phyloP scores from a whole-genome alignment of 2,797 vertebrate genomes.

The Nyctibius grandis region DNA sequence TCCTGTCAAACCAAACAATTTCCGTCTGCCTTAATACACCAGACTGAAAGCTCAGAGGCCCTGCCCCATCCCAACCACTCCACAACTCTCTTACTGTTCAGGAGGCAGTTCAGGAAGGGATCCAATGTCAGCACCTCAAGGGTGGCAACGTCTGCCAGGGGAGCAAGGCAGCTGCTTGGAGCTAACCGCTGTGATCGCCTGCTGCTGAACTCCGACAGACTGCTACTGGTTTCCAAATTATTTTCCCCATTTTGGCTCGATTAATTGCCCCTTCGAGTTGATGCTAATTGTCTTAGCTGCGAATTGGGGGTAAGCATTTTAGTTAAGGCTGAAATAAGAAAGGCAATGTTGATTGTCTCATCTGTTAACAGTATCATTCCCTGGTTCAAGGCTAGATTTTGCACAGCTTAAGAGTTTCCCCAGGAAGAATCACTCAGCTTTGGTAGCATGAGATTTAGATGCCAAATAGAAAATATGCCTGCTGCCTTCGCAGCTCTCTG shows the following conservation, averaged over 20 bases:
- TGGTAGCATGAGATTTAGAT: background rate
- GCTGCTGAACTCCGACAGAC: background rate
- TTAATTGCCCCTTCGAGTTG: background rate
- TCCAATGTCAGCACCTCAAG: background rate
- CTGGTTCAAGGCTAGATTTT: background rate
- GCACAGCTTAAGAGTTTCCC: background rate
- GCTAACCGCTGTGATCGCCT: rapidly evolving
- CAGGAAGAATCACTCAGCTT: background rate
- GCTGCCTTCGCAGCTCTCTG: background rate
- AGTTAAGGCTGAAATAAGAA: background rate
- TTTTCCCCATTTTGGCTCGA: background rate
- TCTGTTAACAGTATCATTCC: background rate
- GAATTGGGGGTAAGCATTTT: background rate
- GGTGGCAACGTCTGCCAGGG: background rate
- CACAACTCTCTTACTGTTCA: background rate
- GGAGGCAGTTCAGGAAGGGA: background rate
- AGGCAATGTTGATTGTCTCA: background rate
- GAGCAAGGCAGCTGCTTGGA: background rate
- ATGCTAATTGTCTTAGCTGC: background rate
- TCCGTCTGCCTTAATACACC: background rate
- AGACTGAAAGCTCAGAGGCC: background rate
- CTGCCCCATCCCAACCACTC: background rate
- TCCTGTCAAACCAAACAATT: background rate
- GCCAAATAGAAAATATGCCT: background rate
- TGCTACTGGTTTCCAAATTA: background rate